Base-by-base conservation (phyloP, 1,140 invertebrate genomes). In the Mactra quadrangularis region DNA sequence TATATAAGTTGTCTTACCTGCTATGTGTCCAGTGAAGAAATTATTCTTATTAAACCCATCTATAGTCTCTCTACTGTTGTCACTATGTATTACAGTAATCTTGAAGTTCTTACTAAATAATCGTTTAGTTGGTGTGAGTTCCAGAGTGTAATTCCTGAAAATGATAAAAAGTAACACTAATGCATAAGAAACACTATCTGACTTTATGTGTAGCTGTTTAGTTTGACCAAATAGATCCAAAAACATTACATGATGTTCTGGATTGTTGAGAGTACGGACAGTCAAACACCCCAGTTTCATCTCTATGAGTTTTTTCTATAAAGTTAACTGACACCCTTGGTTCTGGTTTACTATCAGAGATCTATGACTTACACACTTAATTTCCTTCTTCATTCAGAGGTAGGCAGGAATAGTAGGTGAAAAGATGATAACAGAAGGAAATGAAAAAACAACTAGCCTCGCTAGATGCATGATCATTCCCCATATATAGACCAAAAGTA, bases 141-240 rank as follows among this genome's bases (percentile, higher is more conserved):
- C 31, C 31, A 72, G 19, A 2, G 70, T 72, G 33, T 55, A 72
- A 57, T 72, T 72, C 22, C 70, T 72, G 52, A 3, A 57, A 72
- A 3, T 71, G 33, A 71, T 47, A n/a, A n/a, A n/a, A n/a, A n/a
- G n/a, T n/a, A n/a, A n/a, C n/a, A n/a, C n/a, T n/a, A n/a, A n/a
- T n/a, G n/a, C n/a, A n/a, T n/a, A n/a, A n/a, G n/a, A n/a, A n/a
- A n/a, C n/a, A n/a, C n/a, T n/a, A n/a, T n/a, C n/a, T n/a, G n/a
- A n/a, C n/a, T n/a, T n/a, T n/a, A n/a, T n/a, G n/a, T n/a, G n/a
- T n/a, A n/a, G n/a, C n/a, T n/a, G n/a, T n/a, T n/a, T n/a, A n/a
- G n/a, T n/a, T n/a, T n/a, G n/a, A n/a, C n/a, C n/a, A n/a, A n/a
- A n/a, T n/a, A n/a, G n/a, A n/a, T n/a, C n/a, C n/a, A n/a, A n/a